Evolutionary conservation across 2,113 vertebrate genomes (phyloP), one percentile per base, ranked within the genome.

Genomic region (Sebastes fasciatus): DNA sequence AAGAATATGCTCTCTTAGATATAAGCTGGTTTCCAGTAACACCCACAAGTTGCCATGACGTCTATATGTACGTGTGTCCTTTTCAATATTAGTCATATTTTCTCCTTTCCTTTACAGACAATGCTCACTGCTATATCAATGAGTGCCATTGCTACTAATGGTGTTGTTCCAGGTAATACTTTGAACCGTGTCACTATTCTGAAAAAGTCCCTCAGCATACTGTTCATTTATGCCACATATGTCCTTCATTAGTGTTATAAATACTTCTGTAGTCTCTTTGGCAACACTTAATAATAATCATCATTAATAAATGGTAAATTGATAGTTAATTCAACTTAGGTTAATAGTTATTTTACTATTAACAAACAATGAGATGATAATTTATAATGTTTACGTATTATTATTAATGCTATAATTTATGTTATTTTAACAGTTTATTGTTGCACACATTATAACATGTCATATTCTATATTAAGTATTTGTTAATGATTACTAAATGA

Each of bases 121-220:
- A 96, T 99, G 96, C 93, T 99, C 87, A 99, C 98, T 16, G 97
- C 98, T 90, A 99, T 99, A 95, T 99, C 98, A 66, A 99, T 99
- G 98, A 99, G 98, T 60, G 98, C 98, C 79, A 98, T 99, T 49
- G 98, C 98, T 62, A 99, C 98, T 26, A 99, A 99, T 6, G 98
- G 98, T 13, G 98, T 99, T 61, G 98, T 99, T 89, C 98, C 98
- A 95, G 98, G 98, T 98, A 95, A 84, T 54, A 51, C 6, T n/a
- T 86, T 4, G 40, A 61, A 34, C 23, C 58, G 11, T 8, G 17
- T 19, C 7, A 62, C 26, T 60, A n/a, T 34, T 65, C 4, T 63
- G 6, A 42, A 43, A n/a, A 77, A 23, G 2, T 43, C 45, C 26
- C 10, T 51, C 26, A 34, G 52, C 26, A 34, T 19, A 23, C 62